Evolutionary conservation across 2,888 invertebrate species (phyloP), one percentile per base, ranked within the genome.

Genomic region (Metopia argyrocephala): DNA sequence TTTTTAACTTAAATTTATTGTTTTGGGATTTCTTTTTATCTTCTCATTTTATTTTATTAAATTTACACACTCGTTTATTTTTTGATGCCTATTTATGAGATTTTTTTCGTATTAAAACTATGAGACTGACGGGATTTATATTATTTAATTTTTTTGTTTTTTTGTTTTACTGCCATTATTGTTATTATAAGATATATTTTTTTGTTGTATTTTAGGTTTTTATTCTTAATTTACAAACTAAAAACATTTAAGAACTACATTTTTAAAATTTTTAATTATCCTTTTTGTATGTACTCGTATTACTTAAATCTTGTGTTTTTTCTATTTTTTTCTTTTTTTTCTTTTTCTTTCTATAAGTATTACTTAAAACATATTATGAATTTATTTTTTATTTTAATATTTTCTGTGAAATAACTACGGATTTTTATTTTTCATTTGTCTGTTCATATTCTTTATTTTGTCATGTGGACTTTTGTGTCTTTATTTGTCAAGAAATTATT

Each of bases 231-330:
- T 66, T 52, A 59, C 59, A 76, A 69, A 69, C 62, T 76, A 64
- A 69, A 62, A 68, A 76, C 76, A 56, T 76, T 76, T 76, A 64
- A 76, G 66, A 76, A 62, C 69, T 76, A 76, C 62, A 38, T 56
- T 48, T n/a, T n/a, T n/a, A n/a, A n/a, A n/a, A n/a, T n/a, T n/a
- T n/a, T n/a, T n/a, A n/a, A n/a, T 21, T 38, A 38, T 38, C 4
- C 18, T 54, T 48, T 7, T 5, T 38, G 12, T 46, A 4, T n/a
- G 18, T 27, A 48, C 21, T n/a, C n/a, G n/a, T n/a, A n/a, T n/a
- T n/a, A n/a, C n/a, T n/a, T n/a, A n/a, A n/a, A 38, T 59, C 2
- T 31, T 57, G 28, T 15, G 69, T 18, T 3, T 2, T 6, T 50
- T 31, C 25, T 15, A 4, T 56, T n/a, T 27, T 38, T 28, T 61